Evolutionary conservation across 2,113 vertebrate genomes (phyloP).

Genomic region (Scomber japonicus): DNA sequence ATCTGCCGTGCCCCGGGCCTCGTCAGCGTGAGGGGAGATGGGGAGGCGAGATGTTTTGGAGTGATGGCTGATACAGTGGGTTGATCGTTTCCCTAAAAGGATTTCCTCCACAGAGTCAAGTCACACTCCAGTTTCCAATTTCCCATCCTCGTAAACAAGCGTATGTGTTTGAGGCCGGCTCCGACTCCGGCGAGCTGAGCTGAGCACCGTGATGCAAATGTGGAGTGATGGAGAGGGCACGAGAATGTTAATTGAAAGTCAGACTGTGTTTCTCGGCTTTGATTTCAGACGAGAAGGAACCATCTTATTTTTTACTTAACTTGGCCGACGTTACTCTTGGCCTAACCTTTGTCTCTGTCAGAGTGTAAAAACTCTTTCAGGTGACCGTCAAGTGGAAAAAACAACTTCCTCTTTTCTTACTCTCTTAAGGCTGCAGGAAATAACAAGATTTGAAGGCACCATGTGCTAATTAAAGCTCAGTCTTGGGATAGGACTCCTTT

Average conservation of each 20-base stretch:
- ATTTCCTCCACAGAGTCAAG: conserved; percentile 64
- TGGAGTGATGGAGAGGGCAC: conserved; percentile 41
- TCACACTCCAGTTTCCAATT: conserved; percentile 54
- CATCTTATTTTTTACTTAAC: conserved; percentile 32
- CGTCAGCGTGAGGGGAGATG: too few relatives aligned
- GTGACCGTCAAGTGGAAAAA: conserved; percentile 25
- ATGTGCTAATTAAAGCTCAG: too few relatives aligned
- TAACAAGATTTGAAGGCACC: too few relatives aligned
- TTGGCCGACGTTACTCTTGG: neutral
- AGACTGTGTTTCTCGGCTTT: conserved; percentile 43
- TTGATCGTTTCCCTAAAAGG: conserved; percentile 46
- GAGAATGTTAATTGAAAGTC: conserved; percentile 64
- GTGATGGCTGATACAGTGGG: conserved; percentile 36
- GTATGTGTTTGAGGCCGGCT: neutral
- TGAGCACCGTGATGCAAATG: conserved; percentile 50
- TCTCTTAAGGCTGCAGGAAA: neutral
- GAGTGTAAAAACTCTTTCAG: conserved; percentile 2
- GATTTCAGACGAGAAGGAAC: conserved; percentile 22
- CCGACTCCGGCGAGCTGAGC: neutral
- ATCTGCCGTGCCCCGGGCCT: conserved; percentile 57
- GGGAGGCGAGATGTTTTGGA: neutral
- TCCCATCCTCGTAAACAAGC: conserved; percentile 38
- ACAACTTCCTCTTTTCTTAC: neutral
- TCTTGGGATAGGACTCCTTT: too few relatives aligned
- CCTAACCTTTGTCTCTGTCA: conserved; percentile 21